Evolutionary conservation across 2,113 vertebrate genomes (phyloP), one percentile per base, ranked within the genome.

Genomic region (Accipiter cooperii): DNA sequence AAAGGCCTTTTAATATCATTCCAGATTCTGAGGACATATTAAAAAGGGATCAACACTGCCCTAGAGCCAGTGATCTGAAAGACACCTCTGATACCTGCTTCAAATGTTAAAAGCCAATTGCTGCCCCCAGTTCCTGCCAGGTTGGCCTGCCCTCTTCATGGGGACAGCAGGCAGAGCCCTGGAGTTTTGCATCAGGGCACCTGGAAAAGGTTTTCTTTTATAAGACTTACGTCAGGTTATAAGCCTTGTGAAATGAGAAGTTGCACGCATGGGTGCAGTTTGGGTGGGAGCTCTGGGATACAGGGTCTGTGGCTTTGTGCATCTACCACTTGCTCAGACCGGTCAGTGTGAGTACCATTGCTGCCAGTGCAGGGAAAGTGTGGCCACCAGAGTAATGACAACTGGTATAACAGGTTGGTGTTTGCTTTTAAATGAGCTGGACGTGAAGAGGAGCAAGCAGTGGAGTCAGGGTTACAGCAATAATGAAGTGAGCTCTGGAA

Each of bases 61-160:
- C 76, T 94, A 84, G 87, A 76, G 71, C 54, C 70, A 71, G 54
- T 22, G 76, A n/a, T 84, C 90, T 54, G 78, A 80, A 85, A 96
- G 94, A 75, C 76, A 96, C 51, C 57, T 84, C 94, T 89, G 82
- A 84, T 91, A 70, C 82, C 93, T 97, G 84, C 91, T 96, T 78
- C 97, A 93, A 54, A 24, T 1, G 3, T 75, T 82, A 64, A 73
- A 89, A 92, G 28, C 25, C 33, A 20, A 1, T 87, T 46, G 31
- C 28, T 69, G 60, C 11, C 28, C 65, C 13, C 6, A 2, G 52
- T 68, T 74, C 57, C 33, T 69, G 46, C 68, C 57, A 34, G n/a
- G 29, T 4, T 74, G 38, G 10, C 33, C 58, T 78, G 38, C 26
- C 36, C 28, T 70, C 38, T 75, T 47, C 64, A 28, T 0, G 0